A percentile compares a stretch with the other conserved stretches of the same genome.
phyloP scores from a whole-genome alignment of 2,113 vertebrate genomes.

The Melierax canorus region DNA sequence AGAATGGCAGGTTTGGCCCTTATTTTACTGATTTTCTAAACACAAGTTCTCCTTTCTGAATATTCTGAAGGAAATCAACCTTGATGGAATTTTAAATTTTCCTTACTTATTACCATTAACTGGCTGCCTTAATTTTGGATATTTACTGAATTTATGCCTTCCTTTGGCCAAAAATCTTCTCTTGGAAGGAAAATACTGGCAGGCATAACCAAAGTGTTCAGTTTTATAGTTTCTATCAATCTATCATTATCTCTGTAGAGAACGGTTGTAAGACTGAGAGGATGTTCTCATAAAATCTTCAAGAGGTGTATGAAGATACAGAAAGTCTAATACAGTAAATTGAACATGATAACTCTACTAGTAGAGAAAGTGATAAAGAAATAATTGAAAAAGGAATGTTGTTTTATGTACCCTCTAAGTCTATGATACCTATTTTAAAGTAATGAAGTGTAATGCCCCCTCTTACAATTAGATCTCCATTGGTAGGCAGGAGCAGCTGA shows the following conservation, averaged over 20 bases:
- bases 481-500: not conserved
- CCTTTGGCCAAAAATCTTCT: not conserved
- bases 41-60: not conserved
- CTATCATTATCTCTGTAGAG: not conserved
- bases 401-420: not conserved
- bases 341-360: not conserved
- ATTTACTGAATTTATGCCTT: not conserved
- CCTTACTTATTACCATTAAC: not conserved
- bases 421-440: not conserved
- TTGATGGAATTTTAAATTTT: not conserved
- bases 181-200: not conserved
- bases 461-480: not conserved
- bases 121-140: not conserved
- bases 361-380: not conserved
- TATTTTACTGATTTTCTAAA: not conserved
- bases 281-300: not conserved
- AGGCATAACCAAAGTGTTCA: not conserved
- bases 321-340: not conserved
- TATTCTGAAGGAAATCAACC: not conserved
- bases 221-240: not conserved
- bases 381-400: not conserved
- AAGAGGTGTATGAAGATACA: not conserved
- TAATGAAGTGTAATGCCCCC: not conserved
- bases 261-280: not conserved
- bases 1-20: not conserved